These are phyloP conservation scores for Nothura maculosa DNA, from an alignment of 2,797 vertebrate genomes.

Conservation along the genomic window DNA sequence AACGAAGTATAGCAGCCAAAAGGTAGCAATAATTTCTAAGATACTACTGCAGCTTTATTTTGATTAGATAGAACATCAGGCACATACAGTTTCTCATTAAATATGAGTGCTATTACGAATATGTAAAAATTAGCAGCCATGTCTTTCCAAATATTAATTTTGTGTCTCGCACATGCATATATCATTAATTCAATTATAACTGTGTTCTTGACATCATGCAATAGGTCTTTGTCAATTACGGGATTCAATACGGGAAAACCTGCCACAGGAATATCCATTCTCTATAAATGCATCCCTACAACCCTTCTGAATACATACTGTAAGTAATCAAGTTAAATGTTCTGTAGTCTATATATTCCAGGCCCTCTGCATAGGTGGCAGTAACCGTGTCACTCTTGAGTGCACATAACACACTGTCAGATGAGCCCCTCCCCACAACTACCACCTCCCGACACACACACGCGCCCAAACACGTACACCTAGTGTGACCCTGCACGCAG, in stretches of 20 bases:
- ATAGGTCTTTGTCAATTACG: constrained; percentile 85
- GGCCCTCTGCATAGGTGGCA: constrained; percentile 87
- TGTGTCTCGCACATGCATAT: constrained; percentile 81
- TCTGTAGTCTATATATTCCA: constrained; percentile 82
- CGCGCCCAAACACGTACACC: constrained; percentile 60
- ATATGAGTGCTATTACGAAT: constrained; percentile 76
- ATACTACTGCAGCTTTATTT: constrained; percentile 72
- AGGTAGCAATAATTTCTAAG: constrained; percentile 52
- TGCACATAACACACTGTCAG: constrained; percentile 89
- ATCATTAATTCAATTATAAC: constrained; percentile 95
- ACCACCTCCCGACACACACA: constrained; percentile 65
- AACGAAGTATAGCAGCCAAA: constrained; percentile 37
- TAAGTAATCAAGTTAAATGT: constrained; percentile 84
- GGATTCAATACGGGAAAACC: constrained; percentile 84
- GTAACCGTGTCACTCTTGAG: constrained; percentile 87
- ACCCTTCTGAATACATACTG: constrained; percentile 71
- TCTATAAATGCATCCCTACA: constrained; percentile 71
- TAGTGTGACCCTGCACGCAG: constrained; percentile 70
- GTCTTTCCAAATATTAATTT: constrained; percentile 85
- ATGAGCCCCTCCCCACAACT: constrained; percentile 72
- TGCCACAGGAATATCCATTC: constrained; percentile 80
- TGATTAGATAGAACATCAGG: constrained; percentile 77
- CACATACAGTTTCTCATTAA: constrained; percentile 72
- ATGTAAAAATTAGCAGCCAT: constrained; percentile 83
- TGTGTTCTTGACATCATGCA: constrained; percentile 89